A percentile compares a stretch with the other conserved stretches of the same genome.
phyloP scores from a whole-genome alignment of 2,113 vertebrate species.

The Leucosticte australis region DNA sequence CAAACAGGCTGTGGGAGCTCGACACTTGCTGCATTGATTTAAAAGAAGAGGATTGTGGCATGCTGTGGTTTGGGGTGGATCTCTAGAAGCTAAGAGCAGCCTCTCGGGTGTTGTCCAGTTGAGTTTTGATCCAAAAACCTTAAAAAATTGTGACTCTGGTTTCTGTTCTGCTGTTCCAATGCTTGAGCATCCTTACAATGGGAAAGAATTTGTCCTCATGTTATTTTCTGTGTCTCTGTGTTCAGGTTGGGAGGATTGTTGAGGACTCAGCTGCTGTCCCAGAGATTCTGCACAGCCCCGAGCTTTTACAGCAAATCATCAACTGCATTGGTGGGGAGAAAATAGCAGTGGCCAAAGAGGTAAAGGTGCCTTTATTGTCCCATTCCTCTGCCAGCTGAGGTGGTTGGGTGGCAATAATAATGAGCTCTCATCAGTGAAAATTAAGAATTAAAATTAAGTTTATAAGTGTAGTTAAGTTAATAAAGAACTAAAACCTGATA shows the following conservation, averaged over 20 bases:
- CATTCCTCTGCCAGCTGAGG: background rate
- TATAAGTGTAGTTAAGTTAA: background rate
- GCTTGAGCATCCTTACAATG: background rate
- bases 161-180: background rate
- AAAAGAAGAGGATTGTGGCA: accelerated
- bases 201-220: background rate
- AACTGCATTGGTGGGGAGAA: constrained; percentile 85
- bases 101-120: accelerated
- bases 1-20: background rate
- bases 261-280: constrained; percentile 78
- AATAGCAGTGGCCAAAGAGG: constrained; percentile 91
- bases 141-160: background rate
- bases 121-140: background rate
- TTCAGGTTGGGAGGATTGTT: constrained; percentile 85
- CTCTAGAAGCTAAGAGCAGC: background rate
- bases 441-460: background rate
- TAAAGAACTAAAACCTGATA: accelerated
- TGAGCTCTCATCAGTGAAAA: background rate
- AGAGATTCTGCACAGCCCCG: constrained; percentile 80
- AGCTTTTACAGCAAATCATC: constrained; percentile 82
- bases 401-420: background rate
- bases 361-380: constrained; percentile 21
- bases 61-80: background rate
- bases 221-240: background rate
- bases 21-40: background rate